Conservation (phyloP, 2,113 vertebrate genomes). For the Carettochelys insculpta region DNA sequence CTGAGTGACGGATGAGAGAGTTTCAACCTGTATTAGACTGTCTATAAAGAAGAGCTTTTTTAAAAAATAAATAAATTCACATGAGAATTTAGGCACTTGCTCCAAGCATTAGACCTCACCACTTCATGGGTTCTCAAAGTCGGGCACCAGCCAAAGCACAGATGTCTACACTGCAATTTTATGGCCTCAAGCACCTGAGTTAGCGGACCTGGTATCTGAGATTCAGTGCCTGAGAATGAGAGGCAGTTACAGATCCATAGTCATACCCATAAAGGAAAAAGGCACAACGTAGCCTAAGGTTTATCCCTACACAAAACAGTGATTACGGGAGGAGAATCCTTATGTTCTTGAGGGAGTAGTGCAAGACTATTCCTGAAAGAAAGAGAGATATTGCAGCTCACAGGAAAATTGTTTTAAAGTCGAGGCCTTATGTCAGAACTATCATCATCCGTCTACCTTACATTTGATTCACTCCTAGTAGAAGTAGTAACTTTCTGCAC, state of each 20-base stretch:
- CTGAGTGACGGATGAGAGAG: too few species aligned
- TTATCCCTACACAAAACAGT: conserved; percentile 13
- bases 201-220: not conserved
- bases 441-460: not conserved
- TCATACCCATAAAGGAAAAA: conserved; percentile 11
- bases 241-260: not conserved
- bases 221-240: not conserved
- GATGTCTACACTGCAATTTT: not conserved
- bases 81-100: not conserved
- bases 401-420: conserved; percentile 1
- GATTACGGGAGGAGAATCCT: conserved; percentile 8
- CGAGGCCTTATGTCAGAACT: not conserved
- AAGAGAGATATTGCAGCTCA: conserved; percentile 6
- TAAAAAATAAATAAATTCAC: not conserved
- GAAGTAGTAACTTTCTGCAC: not conserved
- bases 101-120: not conserved
- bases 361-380: not conserved
- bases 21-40: conserved; percentile 1
- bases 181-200: not conserved
- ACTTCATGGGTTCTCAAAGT: not conserved
- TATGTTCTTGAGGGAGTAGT: not conserved
- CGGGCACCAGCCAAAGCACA: not conserved
- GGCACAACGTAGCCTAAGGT: not conserved
- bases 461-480: not conserved
- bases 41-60: conserved; percentile 14